A percentile compares a stretch with the other conserved stretches of the same genome.
Evolutionary conservation across 2,888 invertebrate species (phyloP).

Genomic region (Bembecia ichneumoniformis): DNA sequence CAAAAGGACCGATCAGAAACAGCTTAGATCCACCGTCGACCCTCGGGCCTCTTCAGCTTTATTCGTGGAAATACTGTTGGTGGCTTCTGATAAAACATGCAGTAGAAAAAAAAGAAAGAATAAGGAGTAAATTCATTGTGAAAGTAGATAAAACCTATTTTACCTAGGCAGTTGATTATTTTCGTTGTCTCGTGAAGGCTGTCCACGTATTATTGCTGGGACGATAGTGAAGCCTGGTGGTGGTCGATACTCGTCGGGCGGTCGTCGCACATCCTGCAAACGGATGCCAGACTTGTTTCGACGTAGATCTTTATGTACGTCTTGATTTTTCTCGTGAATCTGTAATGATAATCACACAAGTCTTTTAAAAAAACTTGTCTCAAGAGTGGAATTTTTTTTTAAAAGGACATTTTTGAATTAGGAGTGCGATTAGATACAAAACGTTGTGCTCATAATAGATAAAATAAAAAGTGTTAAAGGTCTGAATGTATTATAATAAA

Average conservation of each 20-base stretch:
- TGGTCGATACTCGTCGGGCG: slow-evolving; percentile 71
- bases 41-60: too few relatives aligned
- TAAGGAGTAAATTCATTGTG: neutral
- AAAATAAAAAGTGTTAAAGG: neutral
- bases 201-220: slow-evolving; percentile 60
- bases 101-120: neutral
- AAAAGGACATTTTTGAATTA: too few relatives aligned
- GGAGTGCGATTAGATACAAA: too few relatives aligned
- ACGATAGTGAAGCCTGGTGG: slow-evolving; percentile 76
- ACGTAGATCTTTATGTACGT: slow-evolving; percentile 75
- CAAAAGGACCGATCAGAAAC: too few relatives aligned
- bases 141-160: slow-evolving; percentile 1
- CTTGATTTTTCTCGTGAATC: slow-evolving; percentile 78
- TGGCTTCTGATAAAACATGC: slow-evolving; percentile 10
- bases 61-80: too few relatives aligned
- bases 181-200: slow-evolving; percentile 49
- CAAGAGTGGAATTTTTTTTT: too few relatives aligned
- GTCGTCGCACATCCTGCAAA: slow-evolving; percentile 65
- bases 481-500: too few relatives aligned
- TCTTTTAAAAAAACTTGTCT: too few relatives aligned
- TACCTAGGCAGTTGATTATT: slow-evolving; percentile 60
- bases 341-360: slow-evolving; percentile 20
- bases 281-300: slow-evolving; percentile 75
- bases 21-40: too few relatives aligned
- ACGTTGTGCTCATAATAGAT: too few relatives aligned